Evolutionary conservation across 2,888 invertebrate genomes (phyloP).

Genomic region (Acanthopleura granulata): DNA sequence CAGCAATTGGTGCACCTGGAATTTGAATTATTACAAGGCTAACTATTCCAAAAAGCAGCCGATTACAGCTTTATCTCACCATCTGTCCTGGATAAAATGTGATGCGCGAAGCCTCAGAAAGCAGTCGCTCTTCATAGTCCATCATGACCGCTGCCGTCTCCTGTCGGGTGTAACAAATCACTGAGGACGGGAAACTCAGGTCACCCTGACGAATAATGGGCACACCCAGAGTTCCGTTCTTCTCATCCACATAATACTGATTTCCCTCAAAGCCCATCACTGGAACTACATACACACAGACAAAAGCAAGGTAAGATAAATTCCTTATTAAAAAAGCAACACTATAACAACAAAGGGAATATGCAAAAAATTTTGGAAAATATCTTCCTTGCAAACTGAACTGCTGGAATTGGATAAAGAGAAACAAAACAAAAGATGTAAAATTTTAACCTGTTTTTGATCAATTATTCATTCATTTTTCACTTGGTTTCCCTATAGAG

Average conservation of each 20-base stretch:
- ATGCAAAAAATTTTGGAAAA: too few relatives aligned
- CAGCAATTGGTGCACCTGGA: too few relatives aligned
- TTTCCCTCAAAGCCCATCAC: slow-evolving; percentile 61
- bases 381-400: too few relatives aligned
- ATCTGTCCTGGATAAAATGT: slow-evolving; percentile 63
- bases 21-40: background rate
- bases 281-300: slow-evolving; percentile 47
- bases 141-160: slow-evolving; percentile 61
- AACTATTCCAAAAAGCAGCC: background rate
- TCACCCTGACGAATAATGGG: slow-evolving; percentile 66
- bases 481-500: too few relatives aligned
- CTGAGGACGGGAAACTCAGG: slow-evolving; percentile 57
- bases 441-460: too few relatives aligned
- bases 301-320: too few relatives aligned
- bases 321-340: too few relatives aligned
- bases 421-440: too few relatives aligned
- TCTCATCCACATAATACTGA: slow-evolving; percentile 61
- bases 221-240: slow-evolving; percentile 48
- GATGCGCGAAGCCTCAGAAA: slow-evolving; percentile 61
- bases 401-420: too few relatives aligned
- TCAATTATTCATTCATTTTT: too few relatives aligned
- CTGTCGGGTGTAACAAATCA: slow-evolving; percentile 68
- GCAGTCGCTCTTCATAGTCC: slow-evolving; percentile 65
- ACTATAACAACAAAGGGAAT: too few relatives aligned
- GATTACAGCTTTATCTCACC: slow-evolving; percentile 31